Evolutionary conservation across 2,797 vertebrate species (phyloP).

Genomic region (Oreonectes daqikongensis): DNA sequence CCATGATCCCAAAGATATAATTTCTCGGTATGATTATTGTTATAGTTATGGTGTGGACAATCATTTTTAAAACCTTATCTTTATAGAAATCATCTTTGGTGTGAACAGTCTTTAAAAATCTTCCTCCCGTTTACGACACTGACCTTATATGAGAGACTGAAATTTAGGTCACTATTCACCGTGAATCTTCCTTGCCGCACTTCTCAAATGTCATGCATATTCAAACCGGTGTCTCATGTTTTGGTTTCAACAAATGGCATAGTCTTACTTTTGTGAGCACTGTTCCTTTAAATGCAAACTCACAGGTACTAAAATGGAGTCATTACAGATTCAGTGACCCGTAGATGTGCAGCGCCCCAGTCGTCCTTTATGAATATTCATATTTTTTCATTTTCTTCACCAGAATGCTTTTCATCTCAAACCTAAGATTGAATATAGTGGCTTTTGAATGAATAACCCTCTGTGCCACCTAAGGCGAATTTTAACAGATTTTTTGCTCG

Average conservation of each 20-base stretch:
- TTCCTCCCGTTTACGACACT: conserved; percentile 27
- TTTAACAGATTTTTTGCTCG: background rate
- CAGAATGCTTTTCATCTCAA: background rate
- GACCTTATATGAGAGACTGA: conserved; percentile 60
- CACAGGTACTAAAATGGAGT: background rate
- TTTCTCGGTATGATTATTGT: too few relatives aligned
- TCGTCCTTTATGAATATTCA: conserved; percentile 7
- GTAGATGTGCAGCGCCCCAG: background rate
- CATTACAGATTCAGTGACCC: background rate
- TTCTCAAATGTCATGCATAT: background rate
- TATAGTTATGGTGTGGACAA: too few relatives aligned
- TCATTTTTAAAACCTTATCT: too few relatives aligned
- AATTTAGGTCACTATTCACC: background rate
- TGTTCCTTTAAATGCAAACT: background rate
- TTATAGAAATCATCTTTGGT: too few relatives aligned
- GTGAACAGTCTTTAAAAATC: too few relatives aligned
- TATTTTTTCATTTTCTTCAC: background rate
- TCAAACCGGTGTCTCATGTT: background rate
- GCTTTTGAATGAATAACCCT: conserved; percentile 1
- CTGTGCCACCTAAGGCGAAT: background rate
- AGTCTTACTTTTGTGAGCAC: background rate
- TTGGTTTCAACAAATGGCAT: background rate
- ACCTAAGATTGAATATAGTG: background rate
- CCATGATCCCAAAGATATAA: too few relatives aligned
- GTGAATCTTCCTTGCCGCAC: background rate